Conservation (phyloP, 2,113 vertebrate genomes). For the Thomomys bottae region DNA sequence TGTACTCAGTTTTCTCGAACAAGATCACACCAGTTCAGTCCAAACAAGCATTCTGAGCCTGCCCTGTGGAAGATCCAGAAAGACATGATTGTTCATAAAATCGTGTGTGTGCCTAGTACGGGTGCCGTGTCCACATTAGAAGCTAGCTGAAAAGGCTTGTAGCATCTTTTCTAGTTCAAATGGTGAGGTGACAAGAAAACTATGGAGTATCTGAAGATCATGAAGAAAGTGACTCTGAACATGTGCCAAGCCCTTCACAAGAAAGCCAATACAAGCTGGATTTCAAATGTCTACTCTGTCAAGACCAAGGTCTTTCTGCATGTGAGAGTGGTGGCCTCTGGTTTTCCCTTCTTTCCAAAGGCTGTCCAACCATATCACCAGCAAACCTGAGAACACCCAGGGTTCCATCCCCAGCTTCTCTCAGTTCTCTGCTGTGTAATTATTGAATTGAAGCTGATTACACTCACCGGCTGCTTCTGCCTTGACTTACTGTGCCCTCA, state of each 20-base stretch:
- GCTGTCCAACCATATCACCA: too few species aligned
- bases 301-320: neutral
- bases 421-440: neutral
- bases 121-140: conserved; percentile 63
- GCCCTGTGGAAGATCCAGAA: too few species aligned
- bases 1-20: too few species aligned
- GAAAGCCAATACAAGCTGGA: neutral
- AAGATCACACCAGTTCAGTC: too few species aligned
- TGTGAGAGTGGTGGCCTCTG: too few species aligned
- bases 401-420: too few species aligned
- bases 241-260: neutral
- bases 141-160: neutral
- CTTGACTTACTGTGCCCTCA: neutral
- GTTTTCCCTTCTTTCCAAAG: too few species aligned
- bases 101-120: conserved; percentile 65
- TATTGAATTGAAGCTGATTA: neutral
- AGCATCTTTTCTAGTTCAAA: conserved; percentile 47
- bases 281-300: neutral
- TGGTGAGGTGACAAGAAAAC: conserved; percentile 17
- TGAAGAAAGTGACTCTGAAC: neutral
- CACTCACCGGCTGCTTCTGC: neutral
- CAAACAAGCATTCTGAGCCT: too few species aligned
- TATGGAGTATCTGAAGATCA: too few species aligned
- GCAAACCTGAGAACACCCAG: too few species aligned
- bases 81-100: too few species aligned